A percentile compares a stretch with the other conserved stretches of the same genome.
Evolutionary conservation across 1,140 invertebrate species (phyloP).

Genomic region (Drosophila saltans): DNA sequence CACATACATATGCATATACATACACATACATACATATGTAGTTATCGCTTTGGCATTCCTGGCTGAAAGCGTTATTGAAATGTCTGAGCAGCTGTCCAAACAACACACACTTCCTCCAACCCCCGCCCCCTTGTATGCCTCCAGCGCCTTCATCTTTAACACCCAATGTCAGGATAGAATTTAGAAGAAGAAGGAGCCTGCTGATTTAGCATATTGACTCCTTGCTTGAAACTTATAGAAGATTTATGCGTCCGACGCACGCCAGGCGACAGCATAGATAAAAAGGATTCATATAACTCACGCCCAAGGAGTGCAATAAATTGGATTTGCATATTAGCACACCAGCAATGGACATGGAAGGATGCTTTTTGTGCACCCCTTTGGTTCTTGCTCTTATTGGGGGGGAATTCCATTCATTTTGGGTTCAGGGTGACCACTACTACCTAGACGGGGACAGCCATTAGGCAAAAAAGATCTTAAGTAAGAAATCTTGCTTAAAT

Average conservation of each 20-base stretch:
- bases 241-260: slow-evolving; percentile 71
- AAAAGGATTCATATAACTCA: slow-evolving; percentile 76
- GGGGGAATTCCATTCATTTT: slow-evolving; percentile 20
- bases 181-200: slow-evolving; percentile 43
- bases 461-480: slow-evolving; percentile 68
- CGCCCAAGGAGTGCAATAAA: slow-evolving; percentile 69
- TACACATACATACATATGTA: background rate
- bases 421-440: slow-evolving; percentile 39
- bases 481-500: slow-evolving; percentile 77
- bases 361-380: slow-evolving; percentile 24
- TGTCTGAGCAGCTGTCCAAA: slow-evolving; percentile 79
- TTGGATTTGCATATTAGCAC: slow-evolving; percentile 83
- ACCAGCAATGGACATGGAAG: slow-evolving; percentile 35
- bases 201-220: slow-evolving; percentile 82
- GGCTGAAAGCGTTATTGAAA: slow-evolving; percentile 70
- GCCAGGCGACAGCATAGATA: slow-evolving; percentile 72
- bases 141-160: slow-evolving; percentile 7
- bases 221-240: slow-evolving; percentile 73
- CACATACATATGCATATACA: background rate
- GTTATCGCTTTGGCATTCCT: slow-evolving; percentile 52
- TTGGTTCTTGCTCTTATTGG: background rate
- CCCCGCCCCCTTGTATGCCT: slow-evolving; percentile 1
- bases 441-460: slow-evolving; percentile 49
- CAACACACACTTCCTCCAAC: slow-evolving; percentile 20
- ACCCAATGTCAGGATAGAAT: too few relatives aligned